Conservation (phyloP, 35 echinoderm and acorn worm genomes). For the Apostichopus parvimensis region DNA sequence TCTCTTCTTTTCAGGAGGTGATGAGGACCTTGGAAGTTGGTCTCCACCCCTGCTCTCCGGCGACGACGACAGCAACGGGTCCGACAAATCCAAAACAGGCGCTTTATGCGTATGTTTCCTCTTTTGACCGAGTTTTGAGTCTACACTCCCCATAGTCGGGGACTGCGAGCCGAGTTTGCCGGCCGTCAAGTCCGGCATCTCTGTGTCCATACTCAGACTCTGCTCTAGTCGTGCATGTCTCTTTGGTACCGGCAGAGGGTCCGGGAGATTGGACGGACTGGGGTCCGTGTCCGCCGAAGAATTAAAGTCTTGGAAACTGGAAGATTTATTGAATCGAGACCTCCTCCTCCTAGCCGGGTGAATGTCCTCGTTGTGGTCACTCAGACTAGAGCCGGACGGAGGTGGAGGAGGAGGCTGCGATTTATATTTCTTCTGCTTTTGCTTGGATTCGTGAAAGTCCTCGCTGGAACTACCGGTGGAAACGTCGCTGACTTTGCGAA, state of each 20-base stretch:
- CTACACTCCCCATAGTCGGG: constrained; percentile 52
- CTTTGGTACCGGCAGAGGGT: background rate
- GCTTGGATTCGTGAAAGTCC: constrained; percentile 82
- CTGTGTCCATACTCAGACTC: constrained; percentile 50
- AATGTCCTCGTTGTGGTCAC: constrained; percentile 48
- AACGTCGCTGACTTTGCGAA: constrained; percentile 80
- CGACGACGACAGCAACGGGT: constrained; percentile 57
- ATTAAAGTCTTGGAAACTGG: constrained; percentile 74
- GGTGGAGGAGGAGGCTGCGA: background rate
- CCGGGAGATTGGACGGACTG: constrained; percentile 9
- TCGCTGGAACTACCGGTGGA: constrained; percentile 88
- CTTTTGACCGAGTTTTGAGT: constrained; percentile 80
- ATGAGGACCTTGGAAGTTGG: constrained; percentile 53
- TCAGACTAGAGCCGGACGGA: constrained; percentile 37
- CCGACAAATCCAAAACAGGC: constrained; percentile 52
- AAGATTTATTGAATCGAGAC: constrained; percentile 65
- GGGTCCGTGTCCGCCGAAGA: constrained; percentile 55
- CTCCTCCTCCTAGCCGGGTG: constrained; percentile 33
- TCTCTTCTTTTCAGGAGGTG: constrained; percentile 89
- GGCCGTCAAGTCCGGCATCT: constrained; percentile 36
- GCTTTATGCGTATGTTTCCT: constrained; percentile 69
- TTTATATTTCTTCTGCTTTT: constrained; percentile 58
- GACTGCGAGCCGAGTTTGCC: constrained; percentile 44
- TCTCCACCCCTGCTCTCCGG: constrained; percentile 53
- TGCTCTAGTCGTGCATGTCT: constrained; percentile 55